These are phyloP conservation scores for Euthynnus affinis DNA, from an alignment of 2,797 vertebrate species.

Conservation along the genomic window DNA sequence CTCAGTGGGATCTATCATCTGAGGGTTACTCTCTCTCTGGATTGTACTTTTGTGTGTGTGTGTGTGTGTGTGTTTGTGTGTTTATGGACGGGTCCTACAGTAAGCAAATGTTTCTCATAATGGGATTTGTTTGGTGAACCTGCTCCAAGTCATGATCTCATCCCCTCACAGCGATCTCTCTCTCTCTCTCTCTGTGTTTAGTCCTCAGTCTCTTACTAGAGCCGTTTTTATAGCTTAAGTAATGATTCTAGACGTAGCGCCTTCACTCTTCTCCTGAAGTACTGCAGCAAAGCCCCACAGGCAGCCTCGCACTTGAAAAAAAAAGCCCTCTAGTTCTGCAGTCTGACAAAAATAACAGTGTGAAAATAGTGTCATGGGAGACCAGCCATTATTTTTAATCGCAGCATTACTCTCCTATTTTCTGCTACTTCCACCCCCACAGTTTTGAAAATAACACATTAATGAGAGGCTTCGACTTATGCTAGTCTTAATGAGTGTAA, in stretches of 20 bases:
- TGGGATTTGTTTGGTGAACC: conserved; percentile 66
- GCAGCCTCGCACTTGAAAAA: conserved; percentile 49
- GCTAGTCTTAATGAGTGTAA: background rate
- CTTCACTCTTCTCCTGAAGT: conserved; percentile 46
- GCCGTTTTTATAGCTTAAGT: conserved; percentile 61
- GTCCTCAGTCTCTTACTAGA: conserved; percentile 25
- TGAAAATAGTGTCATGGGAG: conserved; percentile 42
- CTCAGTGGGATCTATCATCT: conserved; percentile 1
- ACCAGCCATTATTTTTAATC: conserved; percentile 34
- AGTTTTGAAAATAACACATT: background rate
- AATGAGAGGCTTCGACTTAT: conserved; percentile 1
- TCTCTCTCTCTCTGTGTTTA: conserved; percentile 35
- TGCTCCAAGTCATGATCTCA: conserved; percentile 69
- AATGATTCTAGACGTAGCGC: conserved; percentile 62
- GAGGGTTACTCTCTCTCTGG: conserved; percentile 6
- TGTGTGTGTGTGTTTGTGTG: background rate
- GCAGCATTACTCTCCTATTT: background rate
- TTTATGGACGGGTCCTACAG: background rate
- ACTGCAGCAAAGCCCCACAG: conserved; percentile 56
- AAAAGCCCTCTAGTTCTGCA: conserved; percentile 47
- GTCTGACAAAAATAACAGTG: conserved; percentile 59
- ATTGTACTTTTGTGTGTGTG: background rate
- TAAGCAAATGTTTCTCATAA: conserved; percentile 54
- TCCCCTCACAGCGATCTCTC: conserved; percentile 45
- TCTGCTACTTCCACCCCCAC: conserved; percentile 1